Percentiles rank a stretch among this genome's conserved stretches.
These are phyloP conservation scores for Drosophila pseudoananassae DNA, from an alignment of 1,140 invertebrate species.

Conservation along the genomic window DNA sequence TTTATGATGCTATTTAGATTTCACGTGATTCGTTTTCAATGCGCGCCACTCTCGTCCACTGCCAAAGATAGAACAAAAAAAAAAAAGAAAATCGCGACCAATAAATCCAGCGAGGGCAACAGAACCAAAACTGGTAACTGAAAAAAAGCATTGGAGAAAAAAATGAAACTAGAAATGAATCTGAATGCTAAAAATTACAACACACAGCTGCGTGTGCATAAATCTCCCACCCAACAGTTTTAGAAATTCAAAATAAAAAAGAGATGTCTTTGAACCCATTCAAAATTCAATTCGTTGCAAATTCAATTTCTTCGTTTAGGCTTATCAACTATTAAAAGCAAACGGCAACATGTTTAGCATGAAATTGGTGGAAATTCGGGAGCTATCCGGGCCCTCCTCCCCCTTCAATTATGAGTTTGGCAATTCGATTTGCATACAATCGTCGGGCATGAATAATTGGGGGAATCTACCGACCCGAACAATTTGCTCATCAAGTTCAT, in stretches of 20 bases:
- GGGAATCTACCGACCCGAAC: slow-evolving; percentile 20
- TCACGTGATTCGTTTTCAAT: slow-evolving; percentile 82
- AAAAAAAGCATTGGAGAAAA: slow-evolving; percentile 17
- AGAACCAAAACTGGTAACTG: slow-evolving; percentile 8
- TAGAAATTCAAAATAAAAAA: slow-evolving; percentile 30
- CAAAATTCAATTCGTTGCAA: slow-evolving; percentile 59
- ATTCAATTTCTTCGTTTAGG: slow-evolving; percentile 35
- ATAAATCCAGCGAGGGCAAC: slow-evolving; percentile 60
- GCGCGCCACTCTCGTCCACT: slow-evolving; percentile 61
- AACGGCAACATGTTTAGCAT: slow-evolving; percentile 73
- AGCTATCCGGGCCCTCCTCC: not conserved
- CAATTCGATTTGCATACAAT: slow-evolving; percentile 79
- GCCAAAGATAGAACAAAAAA: slow-evolving; percentile 71
- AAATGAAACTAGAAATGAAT: slow-evolving; percentile 56
- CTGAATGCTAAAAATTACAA: slow-evolving; percentile 76
- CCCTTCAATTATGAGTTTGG: slow-evolving; percentile 63
- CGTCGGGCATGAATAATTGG: slow-evolving; percentile 72
- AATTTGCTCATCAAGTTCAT: slow-evolving; percentile 65
- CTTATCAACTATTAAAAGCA: slow-evolving; percentile 79
- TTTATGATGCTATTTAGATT: slow-evolving; percentile 83
- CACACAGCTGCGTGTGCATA: slow-evolving; percentile 80
- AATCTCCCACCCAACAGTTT: slow-evolving; percentile 62
- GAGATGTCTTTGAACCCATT: slow-evolving; percentile 40
- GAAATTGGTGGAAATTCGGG: slow-evolving; percentile 61
- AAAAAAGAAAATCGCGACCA: slow-evolving; percentile 61